These are phyloP conservation scores for Gastrophysa polygoni DNA, from an alignment of 2,888 invertebrate genomes.

Conservation along the genomic window DNA sequence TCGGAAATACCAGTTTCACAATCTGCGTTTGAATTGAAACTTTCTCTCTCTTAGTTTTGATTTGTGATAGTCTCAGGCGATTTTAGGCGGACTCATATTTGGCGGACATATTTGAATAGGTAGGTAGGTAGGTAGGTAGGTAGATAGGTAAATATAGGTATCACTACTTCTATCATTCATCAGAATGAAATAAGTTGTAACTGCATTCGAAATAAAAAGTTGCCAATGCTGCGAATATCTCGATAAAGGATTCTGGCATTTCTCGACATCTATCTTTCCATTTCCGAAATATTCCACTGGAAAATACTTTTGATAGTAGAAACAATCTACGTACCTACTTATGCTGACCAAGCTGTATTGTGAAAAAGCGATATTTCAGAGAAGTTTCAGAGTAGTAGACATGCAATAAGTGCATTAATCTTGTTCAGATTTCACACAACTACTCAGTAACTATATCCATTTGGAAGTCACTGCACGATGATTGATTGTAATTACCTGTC, in stretches of 20 bases:
- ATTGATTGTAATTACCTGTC: not conserved
- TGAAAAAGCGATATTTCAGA: not conserved
- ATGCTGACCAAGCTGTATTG: too few relatives aligned
- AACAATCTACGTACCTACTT: too few relatives aligned
- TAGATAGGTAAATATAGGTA: too few relatives aligned
- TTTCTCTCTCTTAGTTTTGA: slow-evolving; percentile 11
- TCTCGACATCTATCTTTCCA: too few relatives aligned
- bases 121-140: too few relatives aligned
- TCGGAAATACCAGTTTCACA: slow-evolving; percentile 10
- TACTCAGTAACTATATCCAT: not conserved
- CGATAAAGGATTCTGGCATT: too few relatives aligned
- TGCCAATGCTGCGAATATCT: too few relatives aligned
- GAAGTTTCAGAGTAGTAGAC: not conserved
- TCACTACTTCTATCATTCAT: too few relatives aligned
- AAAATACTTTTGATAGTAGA: not conserved
- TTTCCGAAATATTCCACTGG: too few relatives aligned
- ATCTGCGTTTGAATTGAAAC: not conserved
- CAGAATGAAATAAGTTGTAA: too few relatives aligned
- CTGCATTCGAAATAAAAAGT: too few relatives aligned
- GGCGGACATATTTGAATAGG: too few relatives aligned
- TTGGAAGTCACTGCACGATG: not conserved
- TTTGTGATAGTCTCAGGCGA: not conserved
- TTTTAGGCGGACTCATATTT: not conserved
- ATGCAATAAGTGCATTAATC: slow-evolving; percentile 3
- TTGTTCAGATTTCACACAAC: slow-evolving; percentile 9